Evolutionary conservation across 2,113 vertebrate species (phyloP), one percentile per base, ranked within the genome.

Genomic region (Symphodus melops): DNA sequence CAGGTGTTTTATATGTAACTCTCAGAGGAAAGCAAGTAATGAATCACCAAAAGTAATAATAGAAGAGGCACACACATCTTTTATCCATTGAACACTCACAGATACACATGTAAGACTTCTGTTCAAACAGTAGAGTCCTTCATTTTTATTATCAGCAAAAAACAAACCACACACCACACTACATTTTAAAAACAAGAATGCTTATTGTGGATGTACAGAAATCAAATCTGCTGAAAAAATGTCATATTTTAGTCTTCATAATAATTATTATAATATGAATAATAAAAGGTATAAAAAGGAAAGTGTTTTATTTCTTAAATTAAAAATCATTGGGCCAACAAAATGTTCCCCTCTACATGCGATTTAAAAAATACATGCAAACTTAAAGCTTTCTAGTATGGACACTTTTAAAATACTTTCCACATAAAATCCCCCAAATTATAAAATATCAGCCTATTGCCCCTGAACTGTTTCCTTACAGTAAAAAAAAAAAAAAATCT

Each of bases 121-220:
- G 37, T 74, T 88, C 76, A 82, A 89, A 92, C 82, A 84, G 65
- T 82, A 84, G 81, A 91, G 75, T 84, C 89, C 77, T 91, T 79
- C 71, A 79, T 86, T 92, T 91, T 93, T 90, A 91, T 90, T 93
- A 83, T 89, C 78, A 66, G 86, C 91, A 92, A 91, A 91, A 33
- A 90, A 91, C 84, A 89, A 89, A 89, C 63, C 82, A 90, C 87
- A 89, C 88, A 83, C 83, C 82, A 92, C 86, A 91, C 90, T 89
- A 91, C 88, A 90, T 72, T 89, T 91, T 82, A 80, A 79, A 91
- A 92, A 91, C 81, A 79, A 85, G 75, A 85, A 88, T 62, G 77
- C 84, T 85, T 82, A 76, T 89, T 73, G 89, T 90, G 81, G 86
- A 91, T 90, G 83, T 90, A 92, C 73, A 89, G 83, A 88, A 81